These are phyloP conservation scores for Sinocyclocheilus anshuiensis DNA, from an alignment of 2,113 vertebrate species.

Conservation along the genomic window DNA sequence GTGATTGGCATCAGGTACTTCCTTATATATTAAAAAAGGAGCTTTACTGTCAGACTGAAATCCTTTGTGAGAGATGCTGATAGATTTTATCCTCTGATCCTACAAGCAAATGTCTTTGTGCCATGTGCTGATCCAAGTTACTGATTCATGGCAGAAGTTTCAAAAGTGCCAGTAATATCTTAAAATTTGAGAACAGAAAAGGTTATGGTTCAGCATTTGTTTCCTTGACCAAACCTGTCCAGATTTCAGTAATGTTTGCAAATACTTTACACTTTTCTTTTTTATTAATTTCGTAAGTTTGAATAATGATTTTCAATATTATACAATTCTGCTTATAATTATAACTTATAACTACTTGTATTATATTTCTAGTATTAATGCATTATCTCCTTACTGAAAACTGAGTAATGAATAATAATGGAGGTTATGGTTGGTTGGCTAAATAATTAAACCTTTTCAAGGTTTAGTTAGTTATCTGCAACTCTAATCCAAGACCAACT, in stretches of 20 bases:
- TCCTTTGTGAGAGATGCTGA: slow-evolving; percentile 60
- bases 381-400: not conserved
- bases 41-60: slow-evolving; percentile 52
- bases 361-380: not conserved
- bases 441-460: not conserved
- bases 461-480: not conserved
- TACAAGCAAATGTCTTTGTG: slow-evolving; percentile 5
- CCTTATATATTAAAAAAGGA: not conserved
- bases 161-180: not conserved
- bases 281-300: not conserved
- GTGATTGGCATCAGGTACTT: not conserved
- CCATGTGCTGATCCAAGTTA: slow-evolving; percentile 7
- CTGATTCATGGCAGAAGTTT: not conserved
- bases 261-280: not conserved
- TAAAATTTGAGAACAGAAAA: not conserved
- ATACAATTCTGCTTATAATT: not conserved
- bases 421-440: no score
- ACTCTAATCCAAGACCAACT: slow-evolving; percentile 14
- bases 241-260: not conserved
- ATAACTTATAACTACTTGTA: no score
- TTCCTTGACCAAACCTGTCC: not conserved
- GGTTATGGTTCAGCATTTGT: no score
- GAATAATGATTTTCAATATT: not conserved
- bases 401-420: not conserved
- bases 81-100: slow-evolving; percentile 52